Conservation (phyloP, 1,140 invertebrate genomes). For the Tetramorium simillimum region DNA sequence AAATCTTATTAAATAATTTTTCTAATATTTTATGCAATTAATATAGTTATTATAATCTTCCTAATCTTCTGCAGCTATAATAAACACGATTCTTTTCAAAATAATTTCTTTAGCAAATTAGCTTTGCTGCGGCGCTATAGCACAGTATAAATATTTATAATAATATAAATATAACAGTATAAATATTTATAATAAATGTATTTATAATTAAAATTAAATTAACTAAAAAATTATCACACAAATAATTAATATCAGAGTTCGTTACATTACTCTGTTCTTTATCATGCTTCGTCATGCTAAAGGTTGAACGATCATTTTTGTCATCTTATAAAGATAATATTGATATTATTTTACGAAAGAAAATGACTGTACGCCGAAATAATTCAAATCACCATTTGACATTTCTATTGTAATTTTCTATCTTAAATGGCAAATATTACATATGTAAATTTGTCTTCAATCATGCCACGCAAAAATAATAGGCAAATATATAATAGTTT, state of each 20-base stretch:
- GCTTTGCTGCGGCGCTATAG: not conserved
- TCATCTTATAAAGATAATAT: not conserved
- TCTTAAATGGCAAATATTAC: slow-evolving; percentile 34
- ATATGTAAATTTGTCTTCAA: slow-evolving; percentile 22
- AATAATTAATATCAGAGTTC: not conserved
- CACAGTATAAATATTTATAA: not conserved
- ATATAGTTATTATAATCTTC: not conserved
- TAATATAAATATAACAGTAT: not conserved
- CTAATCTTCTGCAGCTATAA: not conserved
- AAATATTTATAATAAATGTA: slow-evolving; percentile 26
- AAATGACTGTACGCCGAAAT: not conserved
- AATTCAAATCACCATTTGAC: slow-evolving; percentile 5
- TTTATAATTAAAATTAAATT: not conserved
- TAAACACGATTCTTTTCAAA: not conserved
- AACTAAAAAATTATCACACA: not conserved
- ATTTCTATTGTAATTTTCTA: slow-evolving; percentile 32
- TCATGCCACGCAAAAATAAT: slow-evolving; percentile 22
- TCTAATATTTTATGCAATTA: not conserved
- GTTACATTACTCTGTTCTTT: not conserved
- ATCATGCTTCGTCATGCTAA: not conserved
- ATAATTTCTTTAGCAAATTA: not conserved
- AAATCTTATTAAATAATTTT: not conserved
- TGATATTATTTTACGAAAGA: not conserved
- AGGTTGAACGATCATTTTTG: not conserved
- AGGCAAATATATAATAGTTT: slow-evolving; percentile 11